Base-by-base conservation (phyloP, 2,797 vertebrate genomes). In the Dipus sagitta region DNA sequence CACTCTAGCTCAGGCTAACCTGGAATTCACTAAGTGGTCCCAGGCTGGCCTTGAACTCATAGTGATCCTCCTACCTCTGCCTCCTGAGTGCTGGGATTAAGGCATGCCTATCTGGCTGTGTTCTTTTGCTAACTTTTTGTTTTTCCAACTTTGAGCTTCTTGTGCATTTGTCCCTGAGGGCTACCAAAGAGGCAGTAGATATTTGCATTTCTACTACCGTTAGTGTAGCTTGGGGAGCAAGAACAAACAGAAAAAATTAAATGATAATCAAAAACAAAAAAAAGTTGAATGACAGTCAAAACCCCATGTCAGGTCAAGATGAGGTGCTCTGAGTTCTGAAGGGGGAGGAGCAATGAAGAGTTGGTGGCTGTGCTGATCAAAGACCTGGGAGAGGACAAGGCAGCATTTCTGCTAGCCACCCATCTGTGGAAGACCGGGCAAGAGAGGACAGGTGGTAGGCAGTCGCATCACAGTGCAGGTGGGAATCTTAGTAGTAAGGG, bases 261-360 rank as follows among this genome's bases (percentile, higher is more conserved):
- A 42, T 72, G 42, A 42, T 26, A 24, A 71, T 81, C 64, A 70
- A 85, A 93, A 47, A 38, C 38, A 38, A 6, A 38, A 70, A 67
- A 74, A 83, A 70, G 26, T 81, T 67, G 90, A 80, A 42, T 72
- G 42, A 42, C 30, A 28, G 67, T 81, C 64, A 70, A 85, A 93
- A 47, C 30, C 38, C 75, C 90, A 24, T 38, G 12, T 64, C 77
- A 74, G 30, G 13, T 72, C 34, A 24, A 70, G 52, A 77, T 71
- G 67, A 52, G 24, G 9, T 38, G n/a, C 38, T 62, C 18, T 62
- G 71, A 84, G 30, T 54, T 54, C 28, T 23, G 30, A 47, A n/a
- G 81, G 9, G 38, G 26, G 6, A 72, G 32, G 23, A 34, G 7
- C 26, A 14, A 23, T 52, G 76, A n/a, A 74, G 76, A 75, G 26